Conservation (phyloP, 2,113 vertebrate genomes). For the Capreolus pygargus region DNA sequence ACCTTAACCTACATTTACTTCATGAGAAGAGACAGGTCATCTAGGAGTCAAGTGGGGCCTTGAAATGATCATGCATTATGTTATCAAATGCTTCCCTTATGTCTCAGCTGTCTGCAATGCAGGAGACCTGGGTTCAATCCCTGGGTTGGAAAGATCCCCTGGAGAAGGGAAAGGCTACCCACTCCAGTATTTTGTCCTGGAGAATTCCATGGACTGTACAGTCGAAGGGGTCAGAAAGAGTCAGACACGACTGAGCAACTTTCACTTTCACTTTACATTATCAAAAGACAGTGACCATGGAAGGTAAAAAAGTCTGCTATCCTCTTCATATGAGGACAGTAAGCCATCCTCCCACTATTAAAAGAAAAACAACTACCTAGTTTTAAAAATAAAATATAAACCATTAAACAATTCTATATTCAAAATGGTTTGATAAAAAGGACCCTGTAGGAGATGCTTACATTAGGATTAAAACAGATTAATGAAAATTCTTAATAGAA, state of each 20-base stretch:
- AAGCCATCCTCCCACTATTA: neutral
- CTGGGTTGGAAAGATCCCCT: neutral
- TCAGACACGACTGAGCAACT: neutral
- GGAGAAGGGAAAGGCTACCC: neutral
- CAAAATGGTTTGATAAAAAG: neutral
- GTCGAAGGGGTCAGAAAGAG: neutral
- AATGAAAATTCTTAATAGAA: neutral
- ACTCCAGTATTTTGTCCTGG: neutral
- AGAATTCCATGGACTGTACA: neutral
- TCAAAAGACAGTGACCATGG: neutral
- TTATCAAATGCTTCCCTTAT: neutral
- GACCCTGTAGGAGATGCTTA: neutral
- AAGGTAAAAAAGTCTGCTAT: neutral
- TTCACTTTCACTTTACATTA: neutral
- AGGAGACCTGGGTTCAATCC: neutral
- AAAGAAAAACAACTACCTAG: neutral
- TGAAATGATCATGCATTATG: neutral
- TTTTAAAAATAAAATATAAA: neutral
- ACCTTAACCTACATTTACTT: neutral
- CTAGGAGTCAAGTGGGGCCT: neutral
- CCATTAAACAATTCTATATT: neutral
- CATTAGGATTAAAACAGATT: neutral
- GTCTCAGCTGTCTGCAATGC: neutral
- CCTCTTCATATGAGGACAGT: neutral
- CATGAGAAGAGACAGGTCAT: neutral